Percentiles rank a stretch among this genome's conserved stretches.
Evolutionary conservation across 1,140 invertebrate genomes (phyloP).

Genomic region (Ceratoteleas bidentatus): DNA sequence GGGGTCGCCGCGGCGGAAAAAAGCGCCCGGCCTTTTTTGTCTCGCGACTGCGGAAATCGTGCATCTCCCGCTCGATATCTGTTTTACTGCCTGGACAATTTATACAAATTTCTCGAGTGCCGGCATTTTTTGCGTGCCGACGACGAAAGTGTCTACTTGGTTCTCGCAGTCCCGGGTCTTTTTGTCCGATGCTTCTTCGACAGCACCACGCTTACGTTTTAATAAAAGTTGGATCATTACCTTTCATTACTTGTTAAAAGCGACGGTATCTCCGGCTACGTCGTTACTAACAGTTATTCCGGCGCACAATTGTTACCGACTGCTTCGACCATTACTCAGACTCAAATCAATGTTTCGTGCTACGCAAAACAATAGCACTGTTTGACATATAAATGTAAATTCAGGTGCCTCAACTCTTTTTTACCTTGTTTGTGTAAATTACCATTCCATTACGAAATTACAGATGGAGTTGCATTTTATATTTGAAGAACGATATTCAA

Average conservation of each 20-base stretch:
- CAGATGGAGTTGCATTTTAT: too few relatives aligned
- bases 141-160: constrained; percentile 25
- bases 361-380: constrained; percentile 27
- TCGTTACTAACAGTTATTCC: constrained; percentile 43
- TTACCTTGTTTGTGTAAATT: too few relatives aligned
- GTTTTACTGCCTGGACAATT: constrained; percentile 46
- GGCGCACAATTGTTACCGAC: constrained; percentile 31
- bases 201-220: constrained; percentile 34
- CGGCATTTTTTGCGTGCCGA: constrained; percentile 9
- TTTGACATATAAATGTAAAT: constrained; percentile 29
- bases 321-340: constrained; percentile 37
- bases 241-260: constrained; percentile 59
- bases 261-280: constrained; percentile 24
- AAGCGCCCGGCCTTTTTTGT: constrained; percentile 30
- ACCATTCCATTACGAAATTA: too few relatives aligned
- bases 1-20: constrained; percentile 10
- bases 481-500: too few relatives aligned
- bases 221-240: constrained; percentile 56
- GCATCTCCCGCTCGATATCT: constrained; percentile 53
- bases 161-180: constrained; percentile 2
- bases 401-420: too few relatives aligned
- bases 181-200: not conserved
- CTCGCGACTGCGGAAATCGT: constrained; percentile 46
- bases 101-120: constrained; percentile 51
- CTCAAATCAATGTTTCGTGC: constrained; percentile 46